Evolutionary conservation across 2,797 vertebrate genomes (phyloP), one percentile per base, ranked within the genome.

Genomic region (Lithobates pipiens): DNA sequence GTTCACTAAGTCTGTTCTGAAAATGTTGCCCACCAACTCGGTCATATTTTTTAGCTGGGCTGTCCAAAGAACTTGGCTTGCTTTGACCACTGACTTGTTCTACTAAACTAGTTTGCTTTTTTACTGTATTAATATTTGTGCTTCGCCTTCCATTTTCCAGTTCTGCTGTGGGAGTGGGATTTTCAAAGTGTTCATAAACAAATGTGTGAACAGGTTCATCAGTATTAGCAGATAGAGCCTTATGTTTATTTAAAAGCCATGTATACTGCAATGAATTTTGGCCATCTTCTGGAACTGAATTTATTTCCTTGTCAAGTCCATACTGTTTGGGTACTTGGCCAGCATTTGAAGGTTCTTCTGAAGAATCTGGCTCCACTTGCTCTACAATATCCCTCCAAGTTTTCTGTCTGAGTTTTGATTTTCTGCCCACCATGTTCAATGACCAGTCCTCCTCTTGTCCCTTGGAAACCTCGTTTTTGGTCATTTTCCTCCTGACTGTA

Each of bases 11-110:
- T 78, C 88, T 91, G 9, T 90, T 88, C 44, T 93, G 92, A 88
- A 94, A 92, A 88, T 93, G 86, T 27, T 92, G 91, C 18, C 93
- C 93, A 0, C 93, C 94, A 61, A 93, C 44, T 0, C 92, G 91
- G 69, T 50, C 0, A 83, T 86, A 2, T 71, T 0, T 0, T 0
- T 23, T 32, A 10, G 39, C 32, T 50, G 76, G 23, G 10, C 25
- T 77, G 72, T 16, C 65, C n/a, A 76, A 23, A 76, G 72, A 54
- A 10, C 25, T 13, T 27, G 57, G 1, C 32, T 36, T 63, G 4
- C 9, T 63, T 61, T 50, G 65, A 27, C 57, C 34, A 18, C 10
- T 34, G n/a, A 23, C 18, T 10, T 79, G 46, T 50, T 79, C 65
- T 50, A 69, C 27, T 27, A 50, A 69, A 83, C 46, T 34, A 2